Percentiles rank a stretch among this genome's conserved stretches.
These are phyloP conservation scores for Protonibea diacanthus DNA, from an alignment of 2,797 vertebrate genomes.

Conservation along the genomic window DNA sequence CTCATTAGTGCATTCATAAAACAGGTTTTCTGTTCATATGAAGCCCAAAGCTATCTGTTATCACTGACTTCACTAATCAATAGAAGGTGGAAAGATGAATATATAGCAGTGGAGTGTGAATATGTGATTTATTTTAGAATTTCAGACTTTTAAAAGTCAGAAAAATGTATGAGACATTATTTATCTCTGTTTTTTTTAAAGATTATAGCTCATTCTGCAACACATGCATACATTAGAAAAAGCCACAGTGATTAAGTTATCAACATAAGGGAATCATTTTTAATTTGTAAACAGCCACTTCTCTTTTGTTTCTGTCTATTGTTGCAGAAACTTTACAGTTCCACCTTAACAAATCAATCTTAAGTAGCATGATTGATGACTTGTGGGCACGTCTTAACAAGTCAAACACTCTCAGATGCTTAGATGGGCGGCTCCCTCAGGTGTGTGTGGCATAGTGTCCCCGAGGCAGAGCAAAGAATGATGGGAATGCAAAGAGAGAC, in stretches of 20 bases:
- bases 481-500: constrained; percentile 12
- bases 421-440: constrained; percentile 1
- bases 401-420: not conserved
- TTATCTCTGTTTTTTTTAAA: not conserved
- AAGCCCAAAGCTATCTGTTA: not conserved
- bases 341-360: constrained; percentile 38
- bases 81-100: not conserved
- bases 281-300: no score
- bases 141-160: not conserved
- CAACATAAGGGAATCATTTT: no score
- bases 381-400: constrained; percentile 5
- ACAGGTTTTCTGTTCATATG: not conserved
- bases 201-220: no score
- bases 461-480: not conserved
- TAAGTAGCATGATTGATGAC: not conserved
- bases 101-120: not conserved
- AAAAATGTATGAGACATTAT: not conserved
- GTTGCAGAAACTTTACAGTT: constrained; percentile 1
- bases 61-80: not conserved
- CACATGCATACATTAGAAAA: no score
- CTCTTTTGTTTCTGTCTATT: no score
- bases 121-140: not conserved
- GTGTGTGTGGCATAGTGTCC: not conserved
- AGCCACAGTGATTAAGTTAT: no score
- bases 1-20: constrained; percentile 16